Evolutionary conservation across 2,113 vertebrate genomes (phyloP).

Genomic region (Rhinolophus ferrumequinum): DNA sequence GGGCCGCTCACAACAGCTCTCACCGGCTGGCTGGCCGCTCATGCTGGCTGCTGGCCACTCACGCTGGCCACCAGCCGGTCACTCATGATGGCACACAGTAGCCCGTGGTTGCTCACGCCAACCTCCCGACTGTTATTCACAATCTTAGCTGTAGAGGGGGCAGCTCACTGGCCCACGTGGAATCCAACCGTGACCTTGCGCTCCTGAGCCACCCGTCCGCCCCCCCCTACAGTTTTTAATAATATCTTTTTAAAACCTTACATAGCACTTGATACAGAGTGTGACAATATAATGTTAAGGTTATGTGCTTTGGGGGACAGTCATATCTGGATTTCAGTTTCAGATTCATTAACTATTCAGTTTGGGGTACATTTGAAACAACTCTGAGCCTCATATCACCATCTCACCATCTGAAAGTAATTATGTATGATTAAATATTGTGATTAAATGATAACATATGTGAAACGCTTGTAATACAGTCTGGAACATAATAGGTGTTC

Average conservation of each 20-base stretch:
- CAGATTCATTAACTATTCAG: neutral
- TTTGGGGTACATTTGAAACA: neutral
- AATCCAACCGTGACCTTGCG: too few relatives aligned
- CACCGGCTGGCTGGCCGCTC: too few relatives aligned
- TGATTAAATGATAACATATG: neutral
- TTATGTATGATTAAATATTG: neutral
- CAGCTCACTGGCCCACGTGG: too few relatives aligned
- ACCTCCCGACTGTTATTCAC: too few relatives aligned
- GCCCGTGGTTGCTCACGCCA: too few relatives aligned
- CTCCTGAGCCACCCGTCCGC: too few relatives aligned
- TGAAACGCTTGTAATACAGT: neutral
- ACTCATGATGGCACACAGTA: too few relatives aligned
- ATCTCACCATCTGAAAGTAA: neutral
- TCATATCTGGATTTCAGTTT: neutral
- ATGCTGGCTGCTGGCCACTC: too few relatives aligned
- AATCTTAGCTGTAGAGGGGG: too few relatives aligned
- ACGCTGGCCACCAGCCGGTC: too few relatives aligned
- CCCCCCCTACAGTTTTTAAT: neutral
- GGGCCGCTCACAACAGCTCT: too few relatives aligned
- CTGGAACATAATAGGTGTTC: neutral
- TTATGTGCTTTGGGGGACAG: neutral
- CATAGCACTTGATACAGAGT: neutral
- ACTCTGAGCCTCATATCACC: neutral
- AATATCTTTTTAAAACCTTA: neutral
- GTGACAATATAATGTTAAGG: neutral